A percentile compares a stretch with the other conserved stretches of the same genome.
These are phyloP conservation scores for Carcharodon carcharias DNA, from an alignment of 2,797 vertebrate genomes.

Conservation along the genomic window DNA sequence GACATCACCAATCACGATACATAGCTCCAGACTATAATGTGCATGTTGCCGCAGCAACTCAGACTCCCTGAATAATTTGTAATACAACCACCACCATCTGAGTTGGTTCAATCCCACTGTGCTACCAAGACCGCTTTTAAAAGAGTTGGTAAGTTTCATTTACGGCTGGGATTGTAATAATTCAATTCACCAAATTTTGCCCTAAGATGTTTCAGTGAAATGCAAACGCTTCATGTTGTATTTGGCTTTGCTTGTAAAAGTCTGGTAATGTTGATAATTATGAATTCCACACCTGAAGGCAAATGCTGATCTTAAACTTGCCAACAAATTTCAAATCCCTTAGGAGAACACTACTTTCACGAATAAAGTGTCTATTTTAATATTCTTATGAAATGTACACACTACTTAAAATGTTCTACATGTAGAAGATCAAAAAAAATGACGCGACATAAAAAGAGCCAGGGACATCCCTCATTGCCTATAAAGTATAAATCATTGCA, in stretches of 20 bases:
- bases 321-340: not conserved
- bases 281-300: not conserved
- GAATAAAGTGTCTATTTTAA: not conserved
- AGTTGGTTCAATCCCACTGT: not conserved
- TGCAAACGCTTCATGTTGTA: not conserved
- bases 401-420: not conserved
- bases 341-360: not conserved
- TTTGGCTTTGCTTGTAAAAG: not conserved
- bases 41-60: too few relatives aligned
- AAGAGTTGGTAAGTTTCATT: not conserved
- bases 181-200: not conserved
- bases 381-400: not conserved
- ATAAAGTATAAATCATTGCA: not conserved
- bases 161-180: not conserved
- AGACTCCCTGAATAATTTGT: too few relatives aligned
- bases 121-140: not conserved
- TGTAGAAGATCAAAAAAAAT: not conserved
- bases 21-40: too few relatives aligned
- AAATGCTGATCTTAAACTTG: not conserved
- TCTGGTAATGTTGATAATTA: not conserved
- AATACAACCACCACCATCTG: too few relatives aligned
- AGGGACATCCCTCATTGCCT: not conserved
- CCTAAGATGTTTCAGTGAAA: not conserved
- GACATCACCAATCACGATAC: too few relatives aligned
- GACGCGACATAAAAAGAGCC: not conserved